These are phyloP conservation scores for Melanotus villosus DNA, from an alignment of 2,888 invertebrate species.

Conservation along the genomic window DNA sequence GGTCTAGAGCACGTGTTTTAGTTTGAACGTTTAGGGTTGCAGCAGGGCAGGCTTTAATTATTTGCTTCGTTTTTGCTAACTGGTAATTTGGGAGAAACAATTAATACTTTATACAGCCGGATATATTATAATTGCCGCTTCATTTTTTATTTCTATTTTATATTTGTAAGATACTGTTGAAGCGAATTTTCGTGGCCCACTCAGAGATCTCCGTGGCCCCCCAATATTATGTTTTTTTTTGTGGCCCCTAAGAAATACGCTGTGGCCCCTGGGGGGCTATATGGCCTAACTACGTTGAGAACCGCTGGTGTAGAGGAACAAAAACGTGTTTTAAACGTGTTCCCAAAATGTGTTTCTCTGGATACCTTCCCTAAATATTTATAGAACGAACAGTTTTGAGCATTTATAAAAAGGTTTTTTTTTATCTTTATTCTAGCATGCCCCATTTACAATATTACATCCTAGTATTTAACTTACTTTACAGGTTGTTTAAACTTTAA, in stretches of 20 bases:
- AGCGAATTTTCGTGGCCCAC: background rate
- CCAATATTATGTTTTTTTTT: background rate
- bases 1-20: no score
- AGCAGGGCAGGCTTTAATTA: slow-evolving; percentile 1
- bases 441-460: no score
- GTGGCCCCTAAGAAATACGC: background rate
- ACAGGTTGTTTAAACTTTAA: no score
- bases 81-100: slow-evolving; percentile 1
- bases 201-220: background rate
- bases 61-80: background rate
- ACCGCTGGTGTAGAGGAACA: background rate
- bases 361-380: no score
- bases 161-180: background rate
- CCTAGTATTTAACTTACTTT: no score
- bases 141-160: background rate
- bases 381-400: no score
- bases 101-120: background rate
- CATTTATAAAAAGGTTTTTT: no score
- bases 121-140: background rate
- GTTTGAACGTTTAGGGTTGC: background rate
- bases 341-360: no score
- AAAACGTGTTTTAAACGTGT: no score
- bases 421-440: no score
- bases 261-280: background rate
- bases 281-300: slow-evolving; percentile 1